These are phyloP conservation scores for Passer domesticus DNA, from an alignment of 2,113 vertebrate genomes.

Conservation along the genomic window DNA sequence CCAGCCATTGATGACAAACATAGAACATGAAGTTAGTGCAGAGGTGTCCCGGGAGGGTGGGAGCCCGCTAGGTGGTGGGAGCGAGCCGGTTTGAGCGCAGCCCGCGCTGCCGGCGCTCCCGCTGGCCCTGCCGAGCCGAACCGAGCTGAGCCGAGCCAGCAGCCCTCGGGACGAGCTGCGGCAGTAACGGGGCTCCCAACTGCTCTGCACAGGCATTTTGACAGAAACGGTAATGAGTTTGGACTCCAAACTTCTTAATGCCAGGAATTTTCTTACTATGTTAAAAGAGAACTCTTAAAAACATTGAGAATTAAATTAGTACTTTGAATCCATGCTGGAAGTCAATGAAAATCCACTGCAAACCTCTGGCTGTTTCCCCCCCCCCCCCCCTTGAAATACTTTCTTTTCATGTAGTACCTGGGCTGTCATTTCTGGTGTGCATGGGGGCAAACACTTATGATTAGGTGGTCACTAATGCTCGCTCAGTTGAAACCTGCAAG, in stretches of 20 bases:
- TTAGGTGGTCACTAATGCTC: neutral
- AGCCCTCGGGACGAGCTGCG: neutral
- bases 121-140: neutral
- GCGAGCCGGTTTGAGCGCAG: constrained; percentile 15
- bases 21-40: rapidly evolving
- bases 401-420: neutral
- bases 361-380: neutral
- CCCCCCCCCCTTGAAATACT: neutral
- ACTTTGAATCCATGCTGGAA: neutral
- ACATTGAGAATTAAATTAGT: neutral
- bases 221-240: neutral
- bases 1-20: neutral
- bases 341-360: neutral
- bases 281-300: neutral
- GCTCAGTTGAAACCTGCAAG: neutral
- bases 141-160: neutral
- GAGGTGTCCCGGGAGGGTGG: neutral
- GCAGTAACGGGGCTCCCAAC: neutral
- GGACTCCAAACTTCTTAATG: neutral
- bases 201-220: neutral
- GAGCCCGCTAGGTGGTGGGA: constrained; percentile 71
- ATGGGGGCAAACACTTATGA: neutral
- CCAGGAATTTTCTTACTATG: neutral
- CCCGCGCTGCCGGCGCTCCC: neutral
- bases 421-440: neutral